Percentiles rank a stretch among this genome's conserved stretches.
Evolutionary conservation across 2,113 vertebrate species (phyloP).

Genomic region (Ammodytes marinus): DNA sequence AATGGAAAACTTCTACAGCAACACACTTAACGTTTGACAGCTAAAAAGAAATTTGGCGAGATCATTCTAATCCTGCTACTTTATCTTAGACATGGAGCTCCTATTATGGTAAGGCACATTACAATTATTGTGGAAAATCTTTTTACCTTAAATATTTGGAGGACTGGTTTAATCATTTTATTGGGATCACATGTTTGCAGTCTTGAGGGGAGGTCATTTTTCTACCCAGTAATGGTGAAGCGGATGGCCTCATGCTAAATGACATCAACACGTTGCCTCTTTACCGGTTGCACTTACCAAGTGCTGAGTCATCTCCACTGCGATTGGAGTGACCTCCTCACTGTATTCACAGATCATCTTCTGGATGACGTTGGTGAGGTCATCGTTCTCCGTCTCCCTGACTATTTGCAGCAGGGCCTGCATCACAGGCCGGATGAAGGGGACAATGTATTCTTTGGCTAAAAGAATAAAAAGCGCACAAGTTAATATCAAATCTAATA

Average conservation of each 20-base stretch:
- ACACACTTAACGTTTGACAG: background rate
- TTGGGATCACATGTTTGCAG: background rate
- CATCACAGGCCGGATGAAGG: constrained; percentile 98
- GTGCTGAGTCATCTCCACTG: constrained; percentile 99
- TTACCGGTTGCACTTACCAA: constrained; percentile 86
- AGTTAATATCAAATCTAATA: background rate
- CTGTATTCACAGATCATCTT: constrained; percentile 99
- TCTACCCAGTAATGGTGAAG: background rate
- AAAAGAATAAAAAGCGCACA: background rate
- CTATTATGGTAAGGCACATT: background rate
- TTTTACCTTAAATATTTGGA: too few relatives aligned
- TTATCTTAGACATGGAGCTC: background rate
- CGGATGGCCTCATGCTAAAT: background rate
- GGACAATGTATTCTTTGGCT: constrained; percentile 99
- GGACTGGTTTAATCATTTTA: background rate
- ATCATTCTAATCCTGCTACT: background rate
- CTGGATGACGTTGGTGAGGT: constrained; percentile 99
- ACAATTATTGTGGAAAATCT: background rate
- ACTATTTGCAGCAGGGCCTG: constrained; percentile 98
- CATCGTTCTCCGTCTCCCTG: constrained; percentile 98
- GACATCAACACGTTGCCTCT: background rate
- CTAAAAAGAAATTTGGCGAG: background rate
- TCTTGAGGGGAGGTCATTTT: background rate
- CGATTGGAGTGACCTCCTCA: constrained; percentile 98
- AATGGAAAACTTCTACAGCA: background rate